Base-by-base conservation (phyloP, 2,888 invertebrate species). In the Leptopilina drosophilae region DNA sequence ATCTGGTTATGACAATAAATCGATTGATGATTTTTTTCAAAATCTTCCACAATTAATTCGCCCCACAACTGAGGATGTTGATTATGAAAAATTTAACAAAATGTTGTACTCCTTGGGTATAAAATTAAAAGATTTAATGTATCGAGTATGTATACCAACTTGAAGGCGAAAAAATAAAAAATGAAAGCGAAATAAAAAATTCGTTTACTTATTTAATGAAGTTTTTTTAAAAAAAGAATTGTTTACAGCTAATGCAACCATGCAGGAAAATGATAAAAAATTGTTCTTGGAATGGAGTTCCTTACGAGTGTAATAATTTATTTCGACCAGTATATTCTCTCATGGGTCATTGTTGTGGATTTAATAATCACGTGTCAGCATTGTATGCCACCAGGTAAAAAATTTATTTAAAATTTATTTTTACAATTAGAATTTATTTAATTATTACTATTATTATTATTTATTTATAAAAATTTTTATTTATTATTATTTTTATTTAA, bases 221-320 rank as follows among this genome's bases (percentile, higher is more conserved):
- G 20, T 20, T 20, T 20, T 20, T 20, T 20, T 20, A 20, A 20
- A n/a, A 59, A 59, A 59, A 59, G 1, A 56, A n/a, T 14, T 14
- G 9, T 3, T 56, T 79, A 59, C 82, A 90, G 0, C 67, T 94
- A 80, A 92, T 93, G 5, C 93, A 93, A 88, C 89, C 89, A 7
- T 94, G 94, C 80, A 87, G 92, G 0, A 91, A 92, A 7, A 92
- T 94, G 59, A 81, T 94, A 0, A 92, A 91, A 82, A 87, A 92
- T 2, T 94, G 95, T 83, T 88, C 89, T 2, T 93, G 93, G 84
- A 92, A 93, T 64, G 90, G 92, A 6, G 92, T 90, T 62, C 77
- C 84, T 5, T 92, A 92, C 84, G 88, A 90, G 9, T 73, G 73
- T 11, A 33, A 5, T 7, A 73, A 14, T 2, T 5, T 73, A 56